phyloP scores from a whole-genome alignment of 2,888 invertebrate species.

The Apocheima hispidaria region DNA sequence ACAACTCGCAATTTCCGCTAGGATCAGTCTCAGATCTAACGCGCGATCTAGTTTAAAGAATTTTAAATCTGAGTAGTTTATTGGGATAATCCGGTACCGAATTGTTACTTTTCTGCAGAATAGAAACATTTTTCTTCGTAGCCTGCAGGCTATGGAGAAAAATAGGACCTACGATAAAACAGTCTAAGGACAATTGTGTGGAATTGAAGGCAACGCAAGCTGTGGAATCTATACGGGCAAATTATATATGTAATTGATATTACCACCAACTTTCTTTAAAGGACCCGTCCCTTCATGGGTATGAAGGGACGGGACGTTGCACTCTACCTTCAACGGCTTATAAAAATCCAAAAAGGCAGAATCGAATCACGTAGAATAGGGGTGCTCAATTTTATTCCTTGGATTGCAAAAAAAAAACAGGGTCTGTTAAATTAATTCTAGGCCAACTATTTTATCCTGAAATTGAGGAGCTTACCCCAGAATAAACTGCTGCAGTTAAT shows the following conservation, averaged over 20 bases:
- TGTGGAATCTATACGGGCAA: neutral
- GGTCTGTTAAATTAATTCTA: neutral
- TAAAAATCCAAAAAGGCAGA: slow-evolving; percentile 1
- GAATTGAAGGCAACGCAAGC: neutral
- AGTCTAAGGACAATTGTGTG: neutral
- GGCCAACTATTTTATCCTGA: slow-evolving; percentile 5
- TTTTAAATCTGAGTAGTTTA: no score
- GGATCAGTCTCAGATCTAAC: no score
- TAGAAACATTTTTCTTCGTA: no score
- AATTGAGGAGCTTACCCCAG: neutral
- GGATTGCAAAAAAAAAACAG: neutral
- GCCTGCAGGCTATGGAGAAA: neutral
- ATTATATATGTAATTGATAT: slow-evolving; percentile 11
- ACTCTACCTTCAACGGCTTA: slow-evolving; percentile 1
- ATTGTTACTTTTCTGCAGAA: no score
- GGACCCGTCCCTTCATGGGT: slow-evolving; percentile 6
- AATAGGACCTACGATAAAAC: neutral
- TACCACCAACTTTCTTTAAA: neutral
- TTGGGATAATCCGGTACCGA: no score
- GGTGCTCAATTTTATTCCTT: neutral
- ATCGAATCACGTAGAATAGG: slow-evolving; percentile 9
- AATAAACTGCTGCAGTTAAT: neutral
- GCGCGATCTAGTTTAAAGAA: no score
- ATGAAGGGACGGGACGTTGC: no score
- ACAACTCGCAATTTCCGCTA: no score